Base-by-base conservation (phyloP, 2,797 vertebrate species). In the Sternotherus odoratus region DNA sequence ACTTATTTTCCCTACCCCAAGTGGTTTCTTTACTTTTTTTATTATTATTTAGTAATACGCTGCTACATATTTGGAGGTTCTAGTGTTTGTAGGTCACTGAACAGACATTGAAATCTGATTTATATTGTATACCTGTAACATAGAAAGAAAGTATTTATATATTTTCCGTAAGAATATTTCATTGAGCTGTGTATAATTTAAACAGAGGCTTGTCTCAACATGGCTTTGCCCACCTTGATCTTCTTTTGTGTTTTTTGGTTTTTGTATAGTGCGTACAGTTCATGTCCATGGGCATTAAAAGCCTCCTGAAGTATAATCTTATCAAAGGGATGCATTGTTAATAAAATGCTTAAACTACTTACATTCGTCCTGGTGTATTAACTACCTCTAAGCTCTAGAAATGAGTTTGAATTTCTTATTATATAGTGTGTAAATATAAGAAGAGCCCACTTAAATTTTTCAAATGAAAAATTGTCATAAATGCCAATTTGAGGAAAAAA, bases 91-190 rank as follows among this genome's bases (percentile, higher is more conserved):
- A 99, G 98, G 99, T 99, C 98, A 98, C 98, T 99, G 98, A 99
- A 98, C 97, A 98, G 98, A 99, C 98, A 98, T 98, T 98, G 98
- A 98, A 97, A 98, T 98, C 97, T 96, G 99, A 98, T 99, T 99
- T 99, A 99, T 99, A 99, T 99, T 99, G 98, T 99, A 99, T 98
- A 99, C 98, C 98, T 99, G 99, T 99, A 99, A 98, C 98, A 99
- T 99, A 99, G 98, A 98, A 99, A 98, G 98, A 98, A 98, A 98
- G 99, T 99, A 99, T 99, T 99, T 99, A 99, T 99, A 99, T 99
- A 99, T 99, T 98, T 99, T 99, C 98, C 98, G 96, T 99, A 98
- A 99, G 98, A 98, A 98, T 99, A 99, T 98, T 98, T 97, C 99
- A 99, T 99, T 98, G 98, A 99, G 98, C 99, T 99, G 98, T 99